A percentile compares a stretch with the other conserved stretches of the same genome.
Conservation (phyloP, 2,888 invertebrate species). For the Cotesia congregata region DNA sequence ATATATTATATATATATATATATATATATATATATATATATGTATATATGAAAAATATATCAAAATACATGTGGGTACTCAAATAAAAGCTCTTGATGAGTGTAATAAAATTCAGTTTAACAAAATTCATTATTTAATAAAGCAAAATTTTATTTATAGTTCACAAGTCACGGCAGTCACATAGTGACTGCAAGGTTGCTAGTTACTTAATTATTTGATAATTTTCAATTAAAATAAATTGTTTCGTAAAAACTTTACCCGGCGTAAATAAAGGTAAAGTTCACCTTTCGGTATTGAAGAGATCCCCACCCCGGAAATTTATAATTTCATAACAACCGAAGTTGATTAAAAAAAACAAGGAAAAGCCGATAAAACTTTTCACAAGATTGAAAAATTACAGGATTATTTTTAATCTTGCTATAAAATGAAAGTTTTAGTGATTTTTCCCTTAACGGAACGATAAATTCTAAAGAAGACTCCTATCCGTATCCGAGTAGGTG, state of each 20-base stretch:
- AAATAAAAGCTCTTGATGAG: too few species aligned
- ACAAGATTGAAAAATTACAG: conserved; percentile 30
- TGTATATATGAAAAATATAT: too few species aligned
- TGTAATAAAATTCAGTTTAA: too few species aligned
- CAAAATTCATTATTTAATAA: too few species aligned
- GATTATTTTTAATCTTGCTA: conserved; percentile 34
- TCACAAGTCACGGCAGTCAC: too few species aligned
- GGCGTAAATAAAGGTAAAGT: not conserved
- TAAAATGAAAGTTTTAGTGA: not conserved
- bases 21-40: too few species aligned
- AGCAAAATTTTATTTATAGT: too few species aligned
- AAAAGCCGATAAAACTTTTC: not conserved
- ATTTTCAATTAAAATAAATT: too few species aligned
- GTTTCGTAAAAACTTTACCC: not conserved
- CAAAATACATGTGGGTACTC: too few species aligned
- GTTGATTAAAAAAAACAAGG: not conserved
- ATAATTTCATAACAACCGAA: not conserved
- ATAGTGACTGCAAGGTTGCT: too few species aligned
- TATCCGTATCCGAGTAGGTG: not conserved
- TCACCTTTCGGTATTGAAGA: not conserved
- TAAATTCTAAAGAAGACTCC: not conserved
- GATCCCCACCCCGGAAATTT: not conserved
- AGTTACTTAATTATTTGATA: too few species aligned
- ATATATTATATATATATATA: too few species aligned
- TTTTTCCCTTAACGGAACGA: not conserved